Evolutionary conservation across 2,888 invertebrate species (phyloP), one percentile per base, ranked within the genome.

Genomic region (Heteropelma amictum): DNA sequence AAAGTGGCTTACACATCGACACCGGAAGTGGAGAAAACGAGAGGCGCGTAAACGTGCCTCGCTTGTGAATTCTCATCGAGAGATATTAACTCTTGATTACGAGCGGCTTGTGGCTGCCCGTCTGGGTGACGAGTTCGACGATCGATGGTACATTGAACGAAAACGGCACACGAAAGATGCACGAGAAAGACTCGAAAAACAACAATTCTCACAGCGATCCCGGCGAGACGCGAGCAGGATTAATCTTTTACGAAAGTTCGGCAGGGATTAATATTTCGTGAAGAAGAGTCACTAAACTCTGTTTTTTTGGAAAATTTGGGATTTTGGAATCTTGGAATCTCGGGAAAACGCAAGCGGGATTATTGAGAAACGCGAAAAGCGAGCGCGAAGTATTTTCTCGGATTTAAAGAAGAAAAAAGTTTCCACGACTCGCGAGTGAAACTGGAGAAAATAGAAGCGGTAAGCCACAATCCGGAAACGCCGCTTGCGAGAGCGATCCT

Each of bases 1-100:
- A 45, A n/a, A 40, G 63, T 14, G 38, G 42, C 68, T 49, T 54
- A 61, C 58, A 67, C 71, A 58, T 33, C 63, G 49, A 72, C n/a
- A n/a, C 76, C 76, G 76, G 76, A 76, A 76, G 76, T 76, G 54
- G 76, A 76, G 76, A 76, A 76, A 76, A 76, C 71, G 71, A 72
- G 76, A 68, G 76, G 63, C 68, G 28, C 76, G 68, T 23, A 47
- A 68, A 53, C 76, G 76, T 76, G 76, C 63, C 49, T 71, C 58
- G 76, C 35, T 58, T 76, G 63, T 51, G 51, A 71, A 76, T 68
- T 71, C 30, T 42, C 68, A 51, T 60, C 68, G 76, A 38, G 45
- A 51, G 54, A 70, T 63, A 71, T 58, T 63, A 49, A 61, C 61
- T 72, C 67, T 56, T 56, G 54, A 61, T 65, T 72, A 56, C 58